Percentiles rank a stretch among this genome's conserved stretches.
Evolutionary conservation across 2,797 vertebrate genomes (phyloP).

Genomic region (Sebastes hubbsi): DNA sequence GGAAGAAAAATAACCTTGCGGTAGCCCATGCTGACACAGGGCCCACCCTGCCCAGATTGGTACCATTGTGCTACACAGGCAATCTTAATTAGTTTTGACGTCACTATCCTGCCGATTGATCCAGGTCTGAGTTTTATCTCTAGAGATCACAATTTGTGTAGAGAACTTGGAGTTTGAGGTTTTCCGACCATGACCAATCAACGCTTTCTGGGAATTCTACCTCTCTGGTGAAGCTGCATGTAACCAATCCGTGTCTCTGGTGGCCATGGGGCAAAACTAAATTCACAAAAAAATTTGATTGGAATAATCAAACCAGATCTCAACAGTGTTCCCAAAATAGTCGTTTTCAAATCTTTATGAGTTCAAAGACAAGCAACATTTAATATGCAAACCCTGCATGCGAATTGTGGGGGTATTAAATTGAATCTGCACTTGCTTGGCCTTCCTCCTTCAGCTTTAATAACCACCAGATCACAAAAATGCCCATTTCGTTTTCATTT

Average conservation of each 20-base stretch:
- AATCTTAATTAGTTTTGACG: slow-evolving; percentile 83
- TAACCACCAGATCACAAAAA: not conserved
- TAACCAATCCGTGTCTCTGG: slow-evolving; percentile 7
- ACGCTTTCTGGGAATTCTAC: slow-evolving; percentile 19
- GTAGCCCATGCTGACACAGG: slow-evolving; percentile 57
- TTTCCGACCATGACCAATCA: slow-evolving; percentile 63
- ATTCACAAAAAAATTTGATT: not conserved
- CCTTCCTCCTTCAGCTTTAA: slow-evolving; percentile 1
- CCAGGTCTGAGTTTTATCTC: slow-evolving; percentile 53
- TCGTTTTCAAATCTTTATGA: not conserved
- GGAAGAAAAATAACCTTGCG: slow-evolving; percentile 71
- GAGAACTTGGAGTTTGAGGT: slow-evolving; percentile 47
- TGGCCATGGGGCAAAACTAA: not conserved
- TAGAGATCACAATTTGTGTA: slow-evolving; percentile 67
- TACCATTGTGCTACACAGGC: slow-evolving; percentile 67
- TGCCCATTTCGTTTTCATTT: slow-evolving; percentile 24
- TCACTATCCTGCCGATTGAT: slow-evolving; percentile 67
- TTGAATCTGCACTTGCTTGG: slow-evolving; percentile 6
- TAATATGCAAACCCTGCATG: slow-evolving; percentile 4
- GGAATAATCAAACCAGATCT: not conserved
- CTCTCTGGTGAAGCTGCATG: slow-evolving; percentile 9
- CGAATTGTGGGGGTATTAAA: not conserved
- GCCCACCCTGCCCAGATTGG: slow-evolving; percentile 74
- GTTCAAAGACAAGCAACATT: slow-evolving; percentile 4
- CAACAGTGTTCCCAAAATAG: not conserved